Base-by-base conservation (phyloP, 2,797 vertebrate genomes). In the Chloroceryle amazona region DNA sequence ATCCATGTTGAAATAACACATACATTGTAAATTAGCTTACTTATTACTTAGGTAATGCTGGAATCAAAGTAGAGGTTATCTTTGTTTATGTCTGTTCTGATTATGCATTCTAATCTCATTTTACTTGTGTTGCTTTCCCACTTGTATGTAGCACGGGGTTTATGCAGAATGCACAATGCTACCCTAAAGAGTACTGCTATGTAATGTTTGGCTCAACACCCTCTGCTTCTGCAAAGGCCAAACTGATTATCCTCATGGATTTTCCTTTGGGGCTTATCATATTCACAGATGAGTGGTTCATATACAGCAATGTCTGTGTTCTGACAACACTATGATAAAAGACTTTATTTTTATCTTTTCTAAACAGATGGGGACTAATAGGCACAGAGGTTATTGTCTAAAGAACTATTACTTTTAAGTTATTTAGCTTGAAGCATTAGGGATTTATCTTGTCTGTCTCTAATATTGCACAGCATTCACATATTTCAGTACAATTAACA, bases 291-390 rank as follows among this genome's bases (percentile, higher is more conserved):
- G 72, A 89, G 55, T 54, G 65, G 63, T 70, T 90, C 60, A 62
- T 93, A 81, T 90, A 88, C 46, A 90, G 39, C 25, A 81, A 74
- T 55, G 70, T 63, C 47, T 89, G 29, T 83, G 81, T 86, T 86
- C 76, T 95, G 76, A 89, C 42, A 71, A n/a, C 10, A 25, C 8
- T 28, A 16, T 44, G 39, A 90, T 73, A 93, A 90, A 90, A 70
- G 25, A 19, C 6, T 76, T 80, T 70, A 63, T 44, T 91, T 70
- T 31, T 61, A 68, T 87, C 65, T 85, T 82, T 90, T 61, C 65
- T 73, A 70, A 93, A 68, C 63, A 90, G 83, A 94, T 94, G 55
- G 29, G 18, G 5, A 81, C 57, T 47, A 68, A 87, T 63, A 89
- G 47, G 12, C 42, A 70, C 42, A 83, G 75, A 76, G 16, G 5